These are phyloP conservation scores for Lithobates pipiens DNA, from an alignment of 2,797 vertebrate species.

Conservation along the genomic window DNA sequence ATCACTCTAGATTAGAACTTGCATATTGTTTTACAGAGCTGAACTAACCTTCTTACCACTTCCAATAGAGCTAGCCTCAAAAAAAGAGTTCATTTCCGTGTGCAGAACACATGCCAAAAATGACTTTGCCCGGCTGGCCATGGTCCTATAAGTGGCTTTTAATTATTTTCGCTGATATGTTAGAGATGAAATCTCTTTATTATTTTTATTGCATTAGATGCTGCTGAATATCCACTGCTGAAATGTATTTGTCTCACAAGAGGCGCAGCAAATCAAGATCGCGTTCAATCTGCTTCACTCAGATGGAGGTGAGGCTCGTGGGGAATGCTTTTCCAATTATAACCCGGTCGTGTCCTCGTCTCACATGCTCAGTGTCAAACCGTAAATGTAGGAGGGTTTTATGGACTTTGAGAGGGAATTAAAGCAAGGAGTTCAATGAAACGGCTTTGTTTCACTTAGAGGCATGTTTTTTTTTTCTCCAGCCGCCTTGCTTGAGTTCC, in stretches of 20 bases:
- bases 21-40: too few relatives aligned
- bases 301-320: constrained; percentile 1
- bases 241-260: constrained; percentile 55
- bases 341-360: constrained; percentile 34
- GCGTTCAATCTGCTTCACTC: constrained; percentile 40
- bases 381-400: not conserved
- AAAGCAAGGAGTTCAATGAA: not conserved
- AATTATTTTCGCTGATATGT: constrained; percentile 53
- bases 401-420: constrained; percentile 6
- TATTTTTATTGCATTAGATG: constrained; percentile 54
- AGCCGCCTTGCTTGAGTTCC: too few relatives aligned
- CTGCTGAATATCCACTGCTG: constrained; percentile 35
- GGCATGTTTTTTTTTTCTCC: too few relatives aligned
- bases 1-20: too few relatives aligned
- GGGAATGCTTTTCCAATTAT: constrained; percentile 41
- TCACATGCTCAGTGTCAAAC: not conserved
- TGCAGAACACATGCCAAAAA: not conserved
- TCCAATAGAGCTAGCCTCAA: too few relatives aligned
- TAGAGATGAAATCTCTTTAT: constrained; percentile 41
- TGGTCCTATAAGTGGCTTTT: constrained; percentile 40
- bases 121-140: not conserved
- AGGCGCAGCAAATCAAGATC: constrained; percentile 45
- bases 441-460: not conserved
- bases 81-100: too few relatives aligned
- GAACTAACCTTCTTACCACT: too few relatives aligned